Evolutionary conservation across 1,140 invertebrate species (phyloP), one percentile per base, ranked within the genome.

Genomic region (Cotesia chilonis): DNA sequence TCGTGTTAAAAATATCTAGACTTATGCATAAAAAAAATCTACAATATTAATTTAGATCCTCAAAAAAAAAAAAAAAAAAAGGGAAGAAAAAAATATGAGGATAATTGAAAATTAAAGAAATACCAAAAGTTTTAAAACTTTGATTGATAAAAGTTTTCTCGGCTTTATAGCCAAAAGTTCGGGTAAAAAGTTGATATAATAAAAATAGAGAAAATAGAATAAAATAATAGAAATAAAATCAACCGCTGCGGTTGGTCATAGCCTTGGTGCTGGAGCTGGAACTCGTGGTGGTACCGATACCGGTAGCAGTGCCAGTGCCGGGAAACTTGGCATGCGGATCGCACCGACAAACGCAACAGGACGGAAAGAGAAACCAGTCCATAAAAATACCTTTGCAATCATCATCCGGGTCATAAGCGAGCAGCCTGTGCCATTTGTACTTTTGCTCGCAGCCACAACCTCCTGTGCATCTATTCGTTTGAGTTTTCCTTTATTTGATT

Each of bases 291-390:
- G 41, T 10, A 10, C 41, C 10, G 6, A 7, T 47, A 47, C 41
- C 5, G 5, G 41, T 6, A 47, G 4, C 47, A 17, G 57, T 68
- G 0, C 36, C n/a, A 28, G 59, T 63, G 17, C 54, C 28, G 14
- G 69, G 41, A 69, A 74, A 66, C 71, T 75, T 74, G 37, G 64
- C 41, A 38, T 70, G 70, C 4, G 90, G 90, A 79, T 91, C 90
- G 80, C 95, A 97, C 80, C 94, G 89, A 83, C 96, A 97, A 14
- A 96, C 93, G 85, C 96, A 97, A 83, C 95, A 97, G 0, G 95
- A 96, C 9, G 95, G 95, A 85, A 96, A 97, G 64, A 95, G 90
- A 86, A 97, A 97, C 96, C 96, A 97, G 84, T 97, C 96, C 89
- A 96, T 96, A 84, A 97, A 97, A 74, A 97, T 96, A 66, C 95